Evolutionary conservation across 35 echinoderm and acorn worm species (phyloP), one percentile per base, ranked within the genome.

Genomic region (Lytechinus variegatus): DNA sequence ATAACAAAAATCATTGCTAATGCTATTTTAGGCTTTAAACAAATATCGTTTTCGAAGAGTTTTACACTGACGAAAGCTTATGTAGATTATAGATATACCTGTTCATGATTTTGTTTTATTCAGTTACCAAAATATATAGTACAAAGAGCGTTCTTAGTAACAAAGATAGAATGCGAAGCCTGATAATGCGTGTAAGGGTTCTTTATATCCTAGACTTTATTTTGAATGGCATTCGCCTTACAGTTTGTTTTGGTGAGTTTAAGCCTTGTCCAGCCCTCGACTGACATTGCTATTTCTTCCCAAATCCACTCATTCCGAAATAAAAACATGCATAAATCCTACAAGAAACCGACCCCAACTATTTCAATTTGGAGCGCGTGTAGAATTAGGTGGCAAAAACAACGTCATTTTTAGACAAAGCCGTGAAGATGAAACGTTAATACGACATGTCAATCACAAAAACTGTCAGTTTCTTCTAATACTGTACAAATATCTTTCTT

Each of bases 261-360:
- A 79, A 79, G 66, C 19, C 21, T n/a, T 24, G 66, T 79, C 66
- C n/a, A 24, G 14, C 66, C 66, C 66, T 24, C 66, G 66, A 16
- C n/a, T 19, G 16, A n/a, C 66, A n/a, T n/a, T 16, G 66, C 66
- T 79, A 79, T 79, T 79, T 79, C 56, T 79, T 7, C 66, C 66
- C 66, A n/a, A 79, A 79, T 79, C 66, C n/a, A 16, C 66, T 79
- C 66, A 79, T 79, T 79, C 66, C 66, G 66, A 79, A 79, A 79
- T 79, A 79, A 79, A 24, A 79, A 79, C 66, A 79, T 24, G 66
- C 16, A 79, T 44, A 60, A n/a, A 79, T 24, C 66, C 66, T 16
- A 79, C 19, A 79, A 79, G 66, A 79, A 79, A 79, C 19, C 19
- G 66, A 79, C 66, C 66, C 66, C 66, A n/a, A 24, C 66, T 79